A percentile compares a stretch with the other conserved stretches of the same genome.
phyloP scores from a whole-genome alignment of 2,113 vertebrate species.

The Menura novaehollandiae region DNA sequence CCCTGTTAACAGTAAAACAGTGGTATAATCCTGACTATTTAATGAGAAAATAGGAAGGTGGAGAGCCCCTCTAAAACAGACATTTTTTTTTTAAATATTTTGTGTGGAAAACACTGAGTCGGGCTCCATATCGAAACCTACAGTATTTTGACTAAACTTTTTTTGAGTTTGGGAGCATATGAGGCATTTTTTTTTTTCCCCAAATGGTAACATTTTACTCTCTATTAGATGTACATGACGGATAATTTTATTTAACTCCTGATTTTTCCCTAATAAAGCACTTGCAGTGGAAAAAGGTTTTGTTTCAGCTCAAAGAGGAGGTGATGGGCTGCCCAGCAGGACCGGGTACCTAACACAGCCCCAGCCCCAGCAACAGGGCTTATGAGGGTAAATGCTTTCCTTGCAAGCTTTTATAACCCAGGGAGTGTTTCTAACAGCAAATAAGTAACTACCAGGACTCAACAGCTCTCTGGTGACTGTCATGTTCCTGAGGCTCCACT shows the following conservation, averaged over 20 bases:
- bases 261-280: not conserved
- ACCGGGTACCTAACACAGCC: not conserved
- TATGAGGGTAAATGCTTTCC: not conserved
- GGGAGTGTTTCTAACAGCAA: not conserved
- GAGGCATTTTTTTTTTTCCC: not conserved
- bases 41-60: not conserved
- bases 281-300: not conserved
- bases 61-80: not conserved
- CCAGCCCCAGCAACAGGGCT: not conserved
- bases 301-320: not conserved
- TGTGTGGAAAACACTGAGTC: not conserved
- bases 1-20: not conserved
- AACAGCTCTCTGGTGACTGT: not conserved
- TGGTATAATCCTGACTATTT: not conserved
- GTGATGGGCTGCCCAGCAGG: not conserved
- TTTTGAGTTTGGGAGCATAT: not conserved
- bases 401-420: not conserved
- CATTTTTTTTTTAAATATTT: not conserved
- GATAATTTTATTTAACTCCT: not conserved
- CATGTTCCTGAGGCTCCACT: not conserved
- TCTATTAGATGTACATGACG: not conserved
- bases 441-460: constrained; percentile 23
- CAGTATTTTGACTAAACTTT: not conserved
- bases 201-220: not conserved
- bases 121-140: not conserved